These are phyloP conservation scores for Drosophila meridionalis DNA, from an alignment of 2,888 invertebrate genomes.

Conservation along the genomic window DNA sequence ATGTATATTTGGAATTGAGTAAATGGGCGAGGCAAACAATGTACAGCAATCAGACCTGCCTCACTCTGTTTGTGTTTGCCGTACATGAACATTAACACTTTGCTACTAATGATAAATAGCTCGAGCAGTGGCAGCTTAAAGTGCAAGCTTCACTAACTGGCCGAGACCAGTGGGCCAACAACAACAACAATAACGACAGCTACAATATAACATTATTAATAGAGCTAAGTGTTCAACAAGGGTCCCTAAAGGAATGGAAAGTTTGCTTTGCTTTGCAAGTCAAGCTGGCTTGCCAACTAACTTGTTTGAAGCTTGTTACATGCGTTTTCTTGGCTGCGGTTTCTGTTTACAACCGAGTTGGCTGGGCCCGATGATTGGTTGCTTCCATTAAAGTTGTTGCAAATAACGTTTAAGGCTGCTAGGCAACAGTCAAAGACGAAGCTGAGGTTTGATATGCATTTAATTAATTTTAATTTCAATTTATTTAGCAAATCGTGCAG, in stretches of 20 bases:
- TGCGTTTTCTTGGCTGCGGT: constrained; percentile 25
- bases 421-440: background rate
- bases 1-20: background rate
- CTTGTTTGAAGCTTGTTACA: constrained; percentile 26
- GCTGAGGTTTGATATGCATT: background rate
- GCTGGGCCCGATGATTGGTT: background rate
- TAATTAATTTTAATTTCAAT: constrained; percentile 22
- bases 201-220: constrained; percentile 40
- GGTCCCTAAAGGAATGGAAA: constrained; percentile 12
- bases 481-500: background rate
- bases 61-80: constrained; percentile 36
- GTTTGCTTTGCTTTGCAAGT: constrained; percentile 21
- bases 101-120: constrained; percentile 46
- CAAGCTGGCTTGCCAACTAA: constrained; percentile 34
- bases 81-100: constrained; percentile 53
- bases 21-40: background rate
- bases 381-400: constrained; percentile 1
- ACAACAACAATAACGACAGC: constrained; percentile 24
- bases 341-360: constrained; percentile 17
- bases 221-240: constrained; percentile 21
- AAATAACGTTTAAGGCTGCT: background rate
- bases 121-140: constrained; percentile 21
- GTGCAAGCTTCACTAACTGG: constrained; percentile 22
- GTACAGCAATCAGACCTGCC: constrained; percentile 24
- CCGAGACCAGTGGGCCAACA: constrained; percentile 14